phyloP scores from a whole-genome alignment of 2,888 invertebrate genomes.

The Hetaerina titia region DNA sequence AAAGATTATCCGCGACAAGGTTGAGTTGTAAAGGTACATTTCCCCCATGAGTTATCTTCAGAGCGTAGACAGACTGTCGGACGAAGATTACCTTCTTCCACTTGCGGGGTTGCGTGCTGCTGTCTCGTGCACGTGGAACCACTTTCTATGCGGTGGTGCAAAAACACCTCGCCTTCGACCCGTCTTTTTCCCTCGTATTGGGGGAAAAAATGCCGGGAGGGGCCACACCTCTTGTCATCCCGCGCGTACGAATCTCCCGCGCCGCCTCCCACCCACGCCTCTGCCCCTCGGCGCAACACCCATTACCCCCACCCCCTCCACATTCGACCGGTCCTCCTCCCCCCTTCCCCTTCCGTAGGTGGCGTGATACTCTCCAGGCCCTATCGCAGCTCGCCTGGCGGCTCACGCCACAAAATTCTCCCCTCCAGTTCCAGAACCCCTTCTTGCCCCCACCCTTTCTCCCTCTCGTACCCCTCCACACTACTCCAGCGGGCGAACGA shows the following conservation, averaged over 20 bases:
- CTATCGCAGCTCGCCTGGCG: slow-evolving; percentile 15
- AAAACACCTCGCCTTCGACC: not conserved
- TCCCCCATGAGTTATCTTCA: too few species aligned
- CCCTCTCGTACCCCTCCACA: not conserved
- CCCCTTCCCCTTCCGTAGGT: not conserved
- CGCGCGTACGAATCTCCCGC: slow-evolving; percentile 6
- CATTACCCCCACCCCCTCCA: not conserved
- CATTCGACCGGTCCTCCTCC: not conserved
- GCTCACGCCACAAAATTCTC: slow-evolving; percentile 35
- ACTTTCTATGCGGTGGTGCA: not conserved
- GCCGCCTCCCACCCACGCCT: not conserved
- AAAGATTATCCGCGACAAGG: too few species aligned
- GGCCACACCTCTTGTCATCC: not conserved
- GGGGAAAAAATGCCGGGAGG: not conserved
- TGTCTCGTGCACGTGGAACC: not conserved
- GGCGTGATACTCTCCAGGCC: not conserved
- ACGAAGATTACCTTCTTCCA: not conserved
- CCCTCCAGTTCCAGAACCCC: not conserved
- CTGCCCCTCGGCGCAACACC: not conserved
- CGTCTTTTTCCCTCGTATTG: not conserved
- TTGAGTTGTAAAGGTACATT: too few species aligned
- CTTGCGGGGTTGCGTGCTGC: slow-evolving; percentile 43
- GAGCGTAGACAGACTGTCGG: too few species aligned
- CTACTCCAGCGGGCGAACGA: not conserved
- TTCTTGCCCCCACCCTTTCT: not conserved